Evolutionary conservation across 2,797 vertebrate species (phyloP), one percentile per base, ranked within the genome.

Genomic region (Anabas testudineus): DNA sequence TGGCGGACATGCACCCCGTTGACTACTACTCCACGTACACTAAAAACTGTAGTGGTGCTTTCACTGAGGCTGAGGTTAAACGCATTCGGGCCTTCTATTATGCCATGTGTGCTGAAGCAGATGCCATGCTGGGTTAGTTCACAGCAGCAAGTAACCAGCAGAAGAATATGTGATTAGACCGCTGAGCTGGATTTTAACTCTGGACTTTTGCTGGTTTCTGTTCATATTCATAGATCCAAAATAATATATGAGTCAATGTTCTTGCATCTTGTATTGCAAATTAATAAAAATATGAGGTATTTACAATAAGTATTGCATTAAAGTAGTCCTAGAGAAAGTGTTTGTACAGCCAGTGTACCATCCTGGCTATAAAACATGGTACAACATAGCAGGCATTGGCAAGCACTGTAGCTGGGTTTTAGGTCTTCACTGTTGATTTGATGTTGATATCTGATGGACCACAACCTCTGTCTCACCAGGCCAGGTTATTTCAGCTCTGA

Each of bases 31-130:
- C 97, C 51, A 97, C 96, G 1, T 93, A 95, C 70, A 97, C 97
- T 65, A 99, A 99, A 93, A 99, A 99, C 76, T 99, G 97, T 90
- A 98, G 96, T 19, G 88, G 92, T 13, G 71, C 79, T 69, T 99
- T 99, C 88, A 95, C 97, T 45, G 67, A 93, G 41, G 83, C 95
- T 75, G 97, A 99, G 92, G 91, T 99, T 63, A 94, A 71, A 90
- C 87, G 87, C 62, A 97, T 98, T 60, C 92, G 97, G 76, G 94
- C 95, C 36, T 97, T 95, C 91, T 99, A 99, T 90, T 99, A 98
- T 65, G 96, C 97, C 53, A 98, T 99, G 97, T 99, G 97, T 91
- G 97, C 97, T 0, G 97, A 99, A 83, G 92, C 96, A 49, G 97
- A 99, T 82, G 94, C 94, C 70, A 97, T 99, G 97, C 91, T 99